A percentile compares a stretch with the other conserved stretches of the same genome.
Evolutionary conservation across 2,888 invertebrate species (phyloP).

Genomic region (Fissipunctia ypsillon): DNA sequence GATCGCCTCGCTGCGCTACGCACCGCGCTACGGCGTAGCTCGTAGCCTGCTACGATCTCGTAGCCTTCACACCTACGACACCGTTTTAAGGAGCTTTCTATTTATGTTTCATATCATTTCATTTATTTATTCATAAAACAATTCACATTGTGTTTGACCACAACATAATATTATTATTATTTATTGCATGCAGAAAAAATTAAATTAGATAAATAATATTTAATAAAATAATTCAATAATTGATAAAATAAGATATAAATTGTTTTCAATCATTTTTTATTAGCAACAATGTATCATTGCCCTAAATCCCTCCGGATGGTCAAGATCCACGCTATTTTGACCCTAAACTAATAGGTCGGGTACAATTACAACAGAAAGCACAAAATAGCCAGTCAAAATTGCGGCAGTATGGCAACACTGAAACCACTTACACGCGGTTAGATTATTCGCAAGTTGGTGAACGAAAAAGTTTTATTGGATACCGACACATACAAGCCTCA

Average conservation of each 20-base stretch:
- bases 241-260: not conserved
- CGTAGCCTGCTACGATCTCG: not conserved
- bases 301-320: not conserved
- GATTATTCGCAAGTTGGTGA: conserved; percentile 27
- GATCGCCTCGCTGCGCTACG: not conserved
- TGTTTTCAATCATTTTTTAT: not conserved
- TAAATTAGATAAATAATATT: not conserved
- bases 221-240: not conserved
- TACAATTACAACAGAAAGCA: conserved; percentile 23
- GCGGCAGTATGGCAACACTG: conserved; percentile 13
- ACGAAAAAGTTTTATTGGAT: conserved; percentile 43
- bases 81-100: not conserved
- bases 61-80: not conserved
- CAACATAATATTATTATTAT: not conserved
- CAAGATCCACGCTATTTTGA: not conserved
- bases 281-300: conserved; percentile 16
- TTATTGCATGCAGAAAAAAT: not conserved
- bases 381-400: conserved; percentile 17
- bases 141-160: not conserved
- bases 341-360: conserved; percentile 31
- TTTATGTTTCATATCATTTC: not conserved
- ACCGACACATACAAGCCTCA: conserved; percentile 7
- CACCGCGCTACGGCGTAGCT: conserved; percentile 23
- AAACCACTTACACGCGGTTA: conserved; percentile 40
- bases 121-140: not conserved